Evolutionary conservation across 2,797 vertebrate species (phyloP), one percentile per base, ranked within the genome.

Genomic region (Hybognathus amarus): DNA sequence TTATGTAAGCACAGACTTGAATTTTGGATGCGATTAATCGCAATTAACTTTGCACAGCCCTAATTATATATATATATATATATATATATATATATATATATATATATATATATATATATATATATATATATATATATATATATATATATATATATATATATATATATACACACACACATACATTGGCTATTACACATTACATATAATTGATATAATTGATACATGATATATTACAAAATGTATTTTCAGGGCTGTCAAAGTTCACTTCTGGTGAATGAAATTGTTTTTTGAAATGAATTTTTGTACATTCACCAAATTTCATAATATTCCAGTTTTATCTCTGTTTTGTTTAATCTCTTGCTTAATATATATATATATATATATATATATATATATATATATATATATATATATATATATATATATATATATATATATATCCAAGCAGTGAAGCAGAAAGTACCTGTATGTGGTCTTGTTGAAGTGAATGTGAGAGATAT

Each of bases 401-500:
- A 6, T 6, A 6, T 6, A 18, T 6, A 47, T 47, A 42, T 42
- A 42, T 11, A 42, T 45, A 45, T 42, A 13, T 45, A 45, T 45
- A 45, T 45, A 45, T 45, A 13, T 45, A 45, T 45, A 13, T 45
- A 45, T 20, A 54, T 22, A 54, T 22, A n/a, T 15, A 2, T 27
- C 5, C 59, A 15, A n/a, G 20, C 50, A 74, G 20, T 47, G 7
- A 78, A 78, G 15, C n/a, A 75, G 27, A 36, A 85, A 82, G 24
- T 86, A 95, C 94, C 93, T 94, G 87, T 93, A 92, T 85, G 93
- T 90, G 84, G 92, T 92, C 79, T 89, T 80, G 89, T 52, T 94
- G 90, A 95, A 95, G 90, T 93, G 93, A 88, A 96, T 87, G 22
- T 91, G 92, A 36, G 94, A 93, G 86, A 95, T 93, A 85, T 96